A percentile compares a stretch with the other conserved stretches of the same genome.
These are phyloP conservation scores for Spea bombifrons DNA, from an alignment of 2,113 vertebrate species.

Conservation along the genomic window DNA sequence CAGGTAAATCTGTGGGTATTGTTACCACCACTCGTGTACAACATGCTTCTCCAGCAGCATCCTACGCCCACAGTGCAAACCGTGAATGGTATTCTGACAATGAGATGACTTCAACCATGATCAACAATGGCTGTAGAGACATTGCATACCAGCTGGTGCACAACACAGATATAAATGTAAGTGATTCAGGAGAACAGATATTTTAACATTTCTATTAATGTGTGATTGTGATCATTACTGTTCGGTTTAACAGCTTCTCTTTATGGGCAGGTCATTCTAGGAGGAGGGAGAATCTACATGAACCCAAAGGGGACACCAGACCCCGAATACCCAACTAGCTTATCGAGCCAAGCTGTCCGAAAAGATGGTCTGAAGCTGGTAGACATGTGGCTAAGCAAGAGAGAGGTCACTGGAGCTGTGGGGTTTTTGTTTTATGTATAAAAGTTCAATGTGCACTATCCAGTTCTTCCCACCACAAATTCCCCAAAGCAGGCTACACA, in stretches of 20 bases:
- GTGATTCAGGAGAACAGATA: slow-evolving; percentile 9
- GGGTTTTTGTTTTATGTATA: background rate
- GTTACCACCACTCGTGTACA: slow-evolving; percentile 75
- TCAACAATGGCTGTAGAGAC: slow-evolving; percentile 62
- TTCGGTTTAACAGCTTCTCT: background rate
- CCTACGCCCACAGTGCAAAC: slow-evolving; percentile 65
- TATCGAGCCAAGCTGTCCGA: slow-evolving; percentile 12
- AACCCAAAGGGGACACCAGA: slow-evolving; percentile 50
- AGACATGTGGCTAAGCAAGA: slow-evolving; percentile 59
- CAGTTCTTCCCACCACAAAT: too few species aligned
- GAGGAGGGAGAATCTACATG: slow-evolving; percentile 76
- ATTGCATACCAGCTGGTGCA: slow-evolving; percentile 69
- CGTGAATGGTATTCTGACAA: slow-evolving; percentile 71
- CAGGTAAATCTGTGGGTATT: slow-evolving; percentile 76
- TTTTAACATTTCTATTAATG: background rate
- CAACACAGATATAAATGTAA: slow-evolving; percentile 75
- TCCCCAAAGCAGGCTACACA: too few species aligned
- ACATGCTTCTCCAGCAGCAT: slow-evolving; percentile 70
- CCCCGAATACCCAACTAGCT: slow-evolving; percentile 62
- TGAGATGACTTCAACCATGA: slow-evolving; percentile 52
- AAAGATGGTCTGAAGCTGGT: slow-evolving; percentile 65
- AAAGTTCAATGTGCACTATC: too few species aligned
- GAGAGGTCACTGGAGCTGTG: slow-evolving; percentile 51
- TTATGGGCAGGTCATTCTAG: slow-evolving; percentile 68
- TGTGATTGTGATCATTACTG: background rate